Conservation (phyloP, 1,140 invertebrate genomes). For the Drosophila ironensis region DNA sequence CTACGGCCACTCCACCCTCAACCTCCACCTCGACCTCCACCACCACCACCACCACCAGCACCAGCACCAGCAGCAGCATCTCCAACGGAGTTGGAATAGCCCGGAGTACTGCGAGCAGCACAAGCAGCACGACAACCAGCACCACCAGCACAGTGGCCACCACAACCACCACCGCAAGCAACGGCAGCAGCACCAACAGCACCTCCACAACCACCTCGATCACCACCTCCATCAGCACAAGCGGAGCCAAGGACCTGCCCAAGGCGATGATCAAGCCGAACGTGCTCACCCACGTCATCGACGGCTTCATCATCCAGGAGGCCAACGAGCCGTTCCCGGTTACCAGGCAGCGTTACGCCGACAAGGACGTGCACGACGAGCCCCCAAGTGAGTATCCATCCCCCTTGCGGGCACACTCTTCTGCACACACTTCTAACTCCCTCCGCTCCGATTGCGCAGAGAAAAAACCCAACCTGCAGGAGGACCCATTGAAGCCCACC, state of each 20-base stretch:
- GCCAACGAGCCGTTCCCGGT: slow-evolving; percentile 94
- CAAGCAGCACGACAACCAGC: slow-evolving; percentile 4
- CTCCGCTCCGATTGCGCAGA: slow-evolving; percentile 40
- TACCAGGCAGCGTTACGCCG: slow-evolving; percentile 84
- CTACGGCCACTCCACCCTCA: slow-evolving; percentile 59
- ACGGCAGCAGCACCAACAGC: background rate
- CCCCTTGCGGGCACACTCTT: background rate
- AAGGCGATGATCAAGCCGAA: slow-evolving; percentile 98
- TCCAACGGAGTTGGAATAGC: slow-evolving; percentile 30
- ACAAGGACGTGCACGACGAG: slow-evolving; percentile 86
- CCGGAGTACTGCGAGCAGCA: background rate
- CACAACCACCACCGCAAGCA: slow-evolving; percentile 1
- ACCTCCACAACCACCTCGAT: slow-evolving; percentile 7
- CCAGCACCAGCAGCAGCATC: background rate
- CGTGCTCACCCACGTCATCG: slow-evolving; percentile 97
- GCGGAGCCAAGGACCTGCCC: slow-evolving; percentile 85
- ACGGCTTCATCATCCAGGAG: slow-evolving; percentile 98
- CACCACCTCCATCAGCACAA: slow-evolving; percentile 1
- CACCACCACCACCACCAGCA: slow-evolving; percentile 26
- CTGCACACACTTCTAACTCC: background rate
- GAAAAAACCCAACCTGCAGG: slow-evolving; percentile 81
- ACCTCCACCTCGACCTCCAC: slow-evolving; percentile 66
- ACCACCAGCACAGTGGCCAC: slow-evolving; percentile 6
- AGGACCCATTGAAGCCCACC: slow-evolving; percentile 51
- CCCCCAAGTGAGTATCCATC: slow-evolving; percentile 83